Evolutionary conservation across 2,888 invertebrate species (phyloP), one percentile per base, ranked within the genome.

Genomic region (Dascillus cervinus): DNA sequence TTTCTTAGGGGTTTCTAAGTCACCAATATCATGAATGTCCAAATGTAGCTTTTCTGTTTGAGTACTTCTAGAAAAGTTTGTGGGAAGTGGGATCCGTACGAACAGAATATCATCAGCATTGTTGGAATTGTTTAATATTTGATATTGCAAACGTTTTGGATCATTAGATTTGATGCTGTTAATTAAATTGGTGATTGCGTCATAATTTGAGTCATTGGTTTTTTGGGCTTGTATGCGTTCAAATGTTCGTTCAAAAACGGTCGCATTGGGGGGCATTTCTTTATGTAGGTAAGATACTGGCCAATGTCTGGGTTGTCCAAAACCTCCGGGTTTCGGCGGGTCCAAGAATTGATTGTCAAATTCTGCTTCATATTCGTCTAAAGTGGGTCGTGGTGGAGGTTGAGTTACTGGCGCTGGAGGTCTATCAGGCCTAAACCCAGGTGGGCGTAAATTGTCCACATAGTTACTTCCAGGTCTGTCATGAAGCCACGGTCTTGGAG

Each of bases 201-300:
- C 46, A 26, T 50, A 50, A 41, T 56, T 58, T 1, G 31, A 34
- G 12, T 35, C 40, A 11, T 21, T 10, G 12, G 34, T 26, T 32
- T 35, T 32, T 20, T 24, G 21, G 10, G 26, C 22, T 35, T 43
- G 40, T 40, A 45, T 50, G 13, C 46, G 28, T 32, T 47, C 40
- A 13, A 39, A 43, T 24, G 37, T 45, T 3, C 29, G 27, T 32
- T 42, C 38, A 5, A 37, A 22, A 4, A 30, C 13, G 5, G 40
- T 32, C 52, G 79, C 44, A 54, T 85, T 84, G 1, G 87, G 87
- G 3, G 89, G 88, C 17, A 79, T 75, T 37, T 80, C 79, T 57
- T 79, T 78, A 53, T 89, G 88, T 1, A 88, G 69, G 56, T 87
- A 89, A 0, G 84, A 81, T 10, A 88, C 79, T 0, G 87, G 87